Evolutionary conservation across 2,797 vertebrate genomes (phyloP), one percentile per base, ranked within the genome.

Genomic region (Siniperca scherzeri): DNA sequence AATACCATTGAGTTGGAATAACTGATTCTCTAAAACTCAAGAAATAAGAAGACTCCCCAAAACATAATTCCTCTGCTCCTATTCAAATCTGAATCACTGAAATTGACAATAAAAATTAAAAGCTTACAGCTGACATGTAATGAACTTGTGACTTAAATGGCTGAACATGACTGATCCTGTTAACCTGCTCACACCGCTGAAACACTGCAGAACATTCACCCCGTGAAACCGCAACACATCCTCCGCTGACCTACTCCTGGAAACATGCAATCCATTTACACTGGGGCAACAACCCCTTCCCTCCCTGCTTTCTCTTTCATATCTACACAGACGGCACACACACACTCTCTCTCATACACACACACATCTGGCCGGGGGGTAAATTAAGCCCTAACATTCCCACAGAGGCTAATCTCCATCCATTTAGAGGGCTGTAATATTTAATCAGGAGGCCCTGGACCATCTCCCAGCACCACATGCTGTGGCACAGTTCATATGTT

Each of bases 381-480:
- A 88, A 95, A 96, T 96, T 95, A 96, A 95, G 91, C 83, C 91
- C 87, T 76, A 90, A 94, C 95, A 96, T 95, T 95, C 94, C 94
- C 95, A 95, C 94, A 94, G 94, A 95, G 94, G 91, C 94, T 95
- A 95, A 96, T 96, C 94, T 95, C 92, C 92, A 94, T 95, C 93
- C 96, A 96, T 95, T 96, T 95, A 95, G 91, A 91, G 89, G 87
- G 82, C 88, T 95, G 94, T 95, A 96, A 95, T 95, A 96, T 96
- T 95, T 95, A 96, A 96, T 96, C 93, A 95, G 89, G 78, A 92
- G 87, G 90, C 91, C 71, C 84, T 76, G 87, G 88, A 89, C 90
- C 84, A 52, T 85, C 93, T 93, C 84, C 85, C 89, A 89, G 91
- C 78, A 9, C 85, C 86, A 85, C 83, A 82, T 83, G 81, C 89